Conservation (phyloP, 2,797 vertebrate genomes). For the Netta rufina region DNA sequence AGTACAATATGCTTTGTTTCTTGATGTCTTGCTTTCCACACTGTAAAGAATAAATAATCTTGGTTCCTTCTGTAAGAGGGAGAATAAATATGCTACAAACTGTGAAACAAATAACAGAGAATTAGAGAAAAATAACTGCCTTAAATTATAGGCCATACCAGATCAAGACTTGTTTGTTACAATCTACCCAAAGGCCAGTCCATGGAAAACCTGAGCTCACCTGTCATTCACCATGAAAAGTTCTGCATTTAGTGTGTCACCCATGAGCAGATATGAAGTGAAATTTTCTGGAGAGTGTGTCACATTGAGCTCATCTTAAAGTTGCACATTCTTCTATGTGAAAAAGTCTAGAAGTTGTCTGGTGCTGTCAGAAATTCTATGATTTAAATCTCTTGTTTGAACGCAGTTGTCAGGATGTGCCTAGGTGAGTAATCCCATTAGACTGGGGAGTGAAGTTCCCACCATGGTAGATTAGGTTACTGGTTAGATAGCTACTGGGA, state of each 20-base stretch:
- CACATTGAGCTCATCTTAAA: background rate
- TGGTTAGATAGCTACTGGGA: background rate
- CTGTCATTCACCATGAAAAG: background rate
- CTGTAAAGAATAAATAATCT: background rate
- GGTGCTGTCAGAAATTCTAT: background rate
- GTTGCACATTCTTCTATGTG: background rate
- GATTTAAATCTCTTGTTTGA: background rate
- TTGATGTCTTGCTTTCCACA: background rate
- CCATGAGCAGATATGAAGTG: background rate
- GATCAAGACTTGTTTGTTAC: background rate
- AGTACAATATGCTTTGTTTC: background rate
- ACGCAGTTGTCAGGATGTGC: background rate
- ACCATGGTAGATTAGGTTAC: background rate
- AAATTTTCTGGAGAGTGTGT: background rate
- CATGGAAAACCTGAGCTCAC: background rate
- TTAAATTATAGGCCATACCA: background rate
- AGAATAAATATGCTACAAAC: background rate
- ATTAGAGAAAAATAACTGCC: background rate
- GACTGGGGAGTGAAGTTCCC: background rate
- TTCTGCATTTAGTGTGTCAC: background rate
- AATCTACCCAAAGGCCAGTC: background rate
- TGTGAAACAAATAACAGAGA: background rate
- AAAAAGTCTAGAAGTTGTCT: background rate
- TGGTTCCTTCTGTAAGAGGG: background rate
- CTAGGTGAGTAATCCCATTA: background rate